Evolutionary conservation across 2,888 invertebrate species (phyloP), one percentile per base, ranked within the genome.

Genomic region (Pterostichus madidus): DNA sequence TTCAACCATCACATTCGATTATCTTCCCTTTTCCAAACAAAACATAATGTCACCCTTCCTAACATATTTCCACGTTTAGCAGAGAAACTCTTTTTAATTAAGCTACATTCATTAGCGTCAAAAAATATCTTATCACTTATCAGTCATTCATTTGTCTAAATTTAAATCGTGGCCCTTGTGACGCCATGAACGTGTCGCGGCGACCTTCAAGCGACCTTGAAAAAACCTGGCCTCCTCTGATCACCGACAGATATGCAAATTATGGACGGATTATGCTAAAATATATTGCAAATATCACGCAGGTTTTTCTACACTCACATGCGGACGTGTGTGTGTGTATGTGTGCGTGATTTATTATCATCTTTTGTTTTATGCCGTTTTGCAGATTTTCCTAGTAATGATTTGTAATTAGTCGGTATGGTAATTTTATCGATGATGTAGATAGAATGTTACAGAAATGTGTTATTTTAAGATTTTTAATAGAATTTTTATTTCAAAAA

Each of bases 181-280:
- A 71, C 68, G 68, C 15, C 68, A 46, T 17, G 13, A 17, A 7
- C 39, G 8, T 31, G 53, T 31, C 59, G 17, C 44, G 11, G 44
- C 17, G 68, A 71, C 68, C 68, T 71, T 71, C 39, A 13, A 11
- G 7, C 13, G 68, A 71, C 68, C 68, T 71, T 71, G 68, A 46
- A 0, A n/a, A 13, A 64, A 13, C 32, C 11, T 59, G 64, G 39
- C n/a, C 64, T 64, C 44, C 68, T 17, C 44, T 39, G 68, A 71
- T 71, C 44, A 71, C 68, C 44, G 39, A 71, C 44, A 46, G 68
- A 71, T 71, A 71, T 71, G 68, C 68, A 71, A 71, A 71, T 71
- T 39, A 46, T 44, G 44, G 15, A 44, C 39, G 39, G 44, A 71
- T 71, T 71, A 71, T 71, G 68, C 68, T 44, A 44, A 71, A 71